Evolutionary conservation across 2,888 invertebrate genomes (phyloP), one percentile per base, ranked within the genome.

Genomic region (Cerastoderma edule): DNA sequence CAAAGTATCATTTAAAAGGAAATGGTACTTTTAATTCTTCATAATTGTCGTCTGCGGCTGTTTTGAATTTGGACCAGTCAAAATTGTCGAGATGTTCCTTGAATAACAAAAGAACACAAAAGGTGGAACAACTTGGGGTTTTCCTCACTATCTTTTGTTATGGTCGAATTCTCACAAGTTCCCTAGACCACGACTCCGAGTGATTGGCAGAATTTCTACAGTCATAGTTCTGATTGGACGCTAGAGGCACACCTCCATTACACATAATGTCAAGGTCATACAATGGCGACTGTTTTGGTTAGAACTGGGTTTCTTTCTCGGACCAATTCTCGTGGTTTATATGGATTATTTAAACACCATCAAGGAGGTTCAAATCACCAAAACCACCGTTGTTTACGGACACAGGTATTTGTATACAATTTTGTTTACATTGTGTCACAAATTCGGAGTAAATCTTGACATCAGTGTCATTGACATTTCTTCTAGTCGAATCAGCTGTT

Each of bases 241-340:
- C 10, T 35, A 33, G 8, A 16, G 6, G 46, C 78, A 79, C 78
- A 79, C 78, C 78, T 68, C 56, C 50, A n/a, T n/a, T 53, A 57
- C 8, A 28, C n/a, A 60, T 35, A 60, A 48, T 66, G 78, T 74
- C 75, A 78, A 78, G 75, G 78, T 71, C 78, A 54, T 65, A 24
- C 46, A 70, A 79, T 79, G 78, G 78, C 78, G 69, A 75, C 72
- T 28, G 48, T 60, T 28, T 39, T 60, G 75, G 48, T 46, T 65
- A 46, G 33, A 63, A 66, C 46, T 46, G 53, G 46, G 44, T 69
- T 50, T 50, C 65, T 56, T 39, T 75, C 44, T 69, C 65, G 48
- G 28, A 56, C n/a, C 16, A 71, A 54, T 46, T 72, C 69, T 63
- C 65, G 60, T n/a, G 24, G 27, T 24, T 10, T 65, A 33, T 72